Conservation (phyloP, 2,113 vertebrate species). For the Thalassarche chlororhynchos region DNA sequence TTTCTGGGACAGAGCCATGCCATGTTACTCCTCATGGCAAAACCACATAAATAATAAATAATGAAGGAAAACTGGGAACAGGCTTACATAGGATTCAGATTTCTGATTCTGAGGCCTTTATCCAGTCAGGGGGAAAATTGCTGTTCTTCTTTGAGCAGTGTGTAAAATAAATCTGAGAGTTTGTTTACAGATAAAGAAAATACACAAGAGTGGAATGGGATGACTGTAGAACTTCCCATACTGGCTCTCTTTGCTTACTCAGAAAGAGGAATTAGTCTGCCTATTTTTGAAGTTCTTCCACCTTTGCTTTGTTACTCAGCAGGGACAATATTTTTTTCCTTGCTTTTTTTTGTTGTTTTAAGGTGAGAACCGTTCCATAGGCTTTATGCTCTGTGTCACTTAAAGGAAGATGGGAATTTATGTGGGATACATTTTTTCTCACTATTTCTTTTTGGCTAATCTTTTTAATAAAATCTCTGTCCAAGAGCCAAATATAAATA, state of each 20-base stretch:
- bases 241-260: background rate
- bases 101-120: background rate
- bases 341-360: background rate
- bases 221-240: background rate
- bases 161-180: background rate
- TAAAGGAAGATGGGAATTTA: background rate
- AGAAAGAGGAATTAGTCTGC: background rate
- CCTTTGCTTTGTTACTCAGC: background rate
- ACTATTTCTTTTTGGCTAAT: background rate
- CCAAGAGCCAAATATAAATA: background rate
- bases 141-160: background rate
- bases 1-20: background rate
- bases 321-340: background rate
- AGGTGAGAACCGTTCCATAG: background rate
- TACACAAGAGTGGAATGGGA: background rate
- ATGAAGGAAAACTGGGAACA: background rate
- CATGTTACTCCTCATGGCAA: background rate
- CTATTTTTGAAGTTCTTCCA: background rate
- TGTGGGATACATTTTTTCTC: background rate
- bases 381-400: background rate
- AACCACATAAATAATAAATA: background rate
- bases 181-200: background rate
- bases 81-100: background rate
- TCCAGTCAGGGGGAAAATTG: background rate
- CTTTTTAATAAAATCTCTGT: background rate